Base-by-base conservation (phyloP, 2,797 vertebrate species). In the Phyllotis vaccarum region DNA sequence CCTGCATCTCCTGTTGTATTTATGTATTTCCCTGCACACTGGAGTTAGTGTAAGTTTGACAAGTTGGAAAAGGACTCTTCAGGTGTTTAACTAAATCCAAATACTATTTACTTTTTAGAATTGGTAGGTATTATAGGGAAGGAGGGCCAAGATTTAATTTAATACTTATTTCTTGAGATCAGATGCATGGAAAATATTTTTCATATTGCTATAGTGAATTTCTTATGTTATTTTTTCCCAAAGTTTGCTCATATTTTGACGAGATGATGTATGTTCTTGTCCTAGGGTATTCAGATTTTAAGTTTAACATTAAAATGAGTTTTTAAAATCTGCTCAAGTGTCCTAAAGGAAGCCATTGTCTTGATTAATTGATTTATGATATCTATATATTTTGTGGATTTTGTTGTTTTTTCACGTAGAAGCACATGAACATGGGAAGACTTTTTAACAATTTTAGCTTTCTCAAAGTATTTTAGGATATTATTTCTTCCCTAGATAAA, bases 391-490 rank as follows among this genome's bases (percentile, higher is more conserved):
- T 89, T 76, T 86, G 14, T 80, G 34, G 4, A 2, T 81, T 76
- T 90, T 37, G 68, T 76, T 92, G 37, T 80, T 78, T 68, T 83
- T 86, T 52, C 43, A 93, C 2, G 37, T 24, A 92, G 27, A 70
- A 86, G 34, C 60, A 81, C 0, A 37, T 31, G 79, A 94, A 97
- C 86, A 93, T 24, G 29, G 49, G 31, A 68, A 93, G 46, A 17
- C 11, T 96, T 4, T 86, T 89, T 95, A 92, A 66, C 76, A 96
- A 94, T 86, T 76, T n/a, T 75, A 96, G 34, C 8, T 92, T 97
- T 95, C 89, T 96, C 86, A 78, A 14, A 68, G 13, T 97, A 96
- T 95, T 97, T 97, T 95, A 96, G 94, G 89, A 94, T 96, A 92
- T 62, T 6, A 34, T 96, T 98, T 96, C 85, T 31, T 95, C 75